A percentile compares a stretch with the other conserved stretches of the same genome.
Conservation (phyloP, 2,888 invertebrate species). For the Hypselothyrea guttata region DNA sequence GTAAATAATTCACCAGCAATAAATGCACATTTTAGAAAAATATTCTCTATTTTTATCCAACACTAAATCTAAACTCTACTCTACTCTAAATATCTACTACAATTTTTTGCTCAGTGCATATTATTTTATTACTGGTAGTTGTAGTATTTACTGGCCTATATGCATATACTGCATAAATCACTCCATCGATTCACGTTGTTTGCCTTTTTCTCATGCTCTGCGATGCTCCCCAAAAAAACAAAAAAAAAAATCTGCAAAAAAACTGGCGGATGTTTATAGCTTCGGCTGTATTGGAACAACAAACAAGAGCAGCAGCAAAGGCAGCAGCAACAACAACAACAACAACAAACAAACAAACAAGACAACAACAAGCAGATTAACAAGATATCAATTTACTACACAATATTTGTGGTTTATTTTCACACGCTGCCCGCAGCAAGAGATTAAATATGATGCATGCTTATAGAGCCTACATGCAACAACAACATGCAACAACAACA, state of each 20-base stretch:
- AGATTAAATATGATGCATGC: constrained; percentile 55
- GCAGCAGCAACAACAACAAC: constrained; percentile 6
- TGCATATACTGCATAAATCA: no score
- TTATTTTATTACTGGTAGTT: no score
- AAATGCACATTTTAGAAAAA: no score
- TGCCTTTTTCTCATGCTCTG: constrained; percentile 31
- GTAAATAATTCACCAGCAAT: no score
- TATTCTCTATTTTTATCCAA: no score
- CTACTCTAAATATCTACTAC: no score
- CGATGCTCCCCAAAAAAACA: constrained; percentile 9
- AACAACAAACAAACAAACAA: constrained; percentile 25
- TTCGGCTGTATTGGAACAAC: constrained; percentile 24
- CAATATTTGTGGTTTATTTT: constrained; percentile 56
- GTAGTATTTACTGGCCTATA: no score
- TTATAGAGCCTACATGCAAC: not conserved
- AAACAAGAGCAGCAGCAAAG: constrained; percentile 29
- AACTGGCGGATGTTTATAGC: constrained; percentile 64
- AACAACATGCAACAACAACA: not conserved
- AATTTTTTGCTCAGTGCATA: no score
- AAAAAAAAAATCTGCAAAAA: constrained; percentile 1
- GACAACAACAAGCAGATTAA: constrained; percentile 34
- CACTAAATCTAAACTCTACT: no score
- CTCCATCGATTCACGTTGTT: constrained; percentile 8
- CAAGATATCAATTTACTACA: constrained; percentile 57
- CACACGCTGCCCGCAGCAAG: constrained; percentile 51